Base-by-base conservation (phyloP, 2,797 vertebrate species). In the Peromyscus eremicus region DNA sequence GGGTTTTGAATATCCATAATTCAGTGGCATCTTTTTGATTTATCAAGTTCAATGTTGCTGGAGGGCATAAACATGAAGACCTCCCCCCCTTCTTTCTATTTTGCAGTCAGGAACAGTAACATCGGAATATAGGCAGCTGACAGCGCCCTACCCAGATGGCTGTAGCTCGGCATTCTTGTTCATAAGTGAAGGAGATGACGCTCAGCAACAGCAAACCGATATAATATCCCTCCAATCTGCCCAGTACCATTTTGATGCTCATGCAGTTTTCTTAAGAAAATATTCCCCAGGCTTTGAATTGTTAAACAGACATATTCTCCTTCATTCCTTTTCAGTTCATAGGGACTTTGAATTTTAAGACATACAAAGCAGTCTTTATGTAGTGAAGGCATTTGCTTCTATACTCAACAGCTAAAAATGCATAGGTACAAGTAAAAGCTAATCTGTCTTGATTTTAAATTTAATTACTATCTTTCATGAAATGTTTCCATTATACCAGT, bases 211-310 rank as follows among this genome's bases (percentile, higher is more conserved):
- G 64, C 14, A 94, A 93, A 91, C 82, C 77, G 93, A 91, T 94
- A 87, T 80, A 92, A 83, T 87, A 96, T 46, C 52, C 34, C 93
- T 86, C 62, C 77, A 94, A 84, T 91, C 57, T 84, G 75, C 11
- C 75, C 37, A 40, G 60, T 71, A 85, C 81, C 84, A 96, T 94
- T 96, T 92, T 97, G 83, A 94, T 96, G 91, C 89, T 96, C 93
- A 95, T 92, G 92, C 3, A 79, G n/a, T 87, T 87, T 97, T 97
- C 91, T 89, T 91, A 92, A 96, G 96, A 89, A 76, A 95, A 77
- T 89, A 66, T 94, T 91, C 32, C 27, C 49, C 62, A 80, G 85
- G 89, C 60, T 80, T n/a, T 9, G n/a, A 93, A 66, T 76, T 89
- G 66, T 46, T 94, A 89, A 95, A 89, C 46, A 97, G 84, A 97